phyloP scores from a whole-genome alignment of 1,140 invertebrate genomes.

The Cyclina sinensis region DNA sequence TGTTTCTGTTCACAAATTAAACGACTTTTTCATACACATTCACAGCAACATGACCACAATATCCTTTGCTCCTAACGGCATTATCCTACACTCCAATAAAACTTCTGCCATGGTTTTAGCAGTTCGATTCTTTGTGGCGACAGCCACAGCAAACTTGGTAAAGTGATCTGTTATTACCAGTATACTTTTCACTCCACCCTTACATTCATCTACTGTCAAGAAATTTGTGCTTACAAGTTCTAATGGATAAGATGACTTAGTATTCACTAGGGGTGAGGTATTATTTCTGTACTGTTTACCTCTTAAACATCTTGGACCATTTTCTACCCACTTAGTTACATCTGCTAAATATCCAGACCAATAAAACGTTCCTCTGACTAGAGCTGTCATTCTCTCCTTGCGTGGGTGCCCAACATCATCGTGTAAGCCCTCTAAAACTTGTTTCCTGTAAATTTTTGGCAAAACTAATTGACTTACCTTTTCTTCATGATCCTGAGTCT shows the following conservation, averaged over 20 bases:
- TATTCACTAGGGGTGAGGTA: conserved; percentile 12
- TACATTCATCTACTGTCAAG: no score
- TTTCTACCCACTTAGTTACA: neutral
- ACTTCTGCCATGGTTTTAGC: no score
- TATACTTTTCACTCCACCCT: neutral
- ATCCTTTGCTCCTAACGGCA: no score
- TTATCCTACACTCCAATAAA: no score
- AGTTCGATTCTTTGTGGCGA: no score
- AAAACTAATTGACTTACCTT: no score
- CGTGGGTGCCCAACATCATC: conserved; percentile 7
- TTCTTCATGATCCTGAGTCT: neutral
- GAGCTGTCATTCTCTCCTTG: neutral
- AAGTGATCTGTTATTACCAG: conserved; percentile 67
- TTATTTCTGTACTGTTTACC: neutral
- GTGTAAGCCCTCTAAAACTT: neutral
- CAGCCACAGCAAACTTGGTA: no score
- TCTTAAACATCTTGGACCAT: neutral
- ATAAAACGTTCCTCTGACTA: conserved; percentile 15
- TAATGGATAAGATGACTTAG: conserved; percentile 8
- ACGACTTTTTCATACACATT: no score
- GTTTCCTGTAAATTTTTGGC: conserved; percentile 22
- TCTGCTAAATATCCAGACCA: conserved; percentile 8
- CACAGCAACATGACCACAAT: no score
- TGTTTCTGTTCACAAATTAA: no score
- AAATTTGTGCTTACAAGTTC: conserved; percentile 49